A percentile compares a stretch with the other conserved stretches of the same genome.
phyloP scores from a whole-genome alignment of 2,888 invertebrate species.

The Diaphora mendica region DNA sequence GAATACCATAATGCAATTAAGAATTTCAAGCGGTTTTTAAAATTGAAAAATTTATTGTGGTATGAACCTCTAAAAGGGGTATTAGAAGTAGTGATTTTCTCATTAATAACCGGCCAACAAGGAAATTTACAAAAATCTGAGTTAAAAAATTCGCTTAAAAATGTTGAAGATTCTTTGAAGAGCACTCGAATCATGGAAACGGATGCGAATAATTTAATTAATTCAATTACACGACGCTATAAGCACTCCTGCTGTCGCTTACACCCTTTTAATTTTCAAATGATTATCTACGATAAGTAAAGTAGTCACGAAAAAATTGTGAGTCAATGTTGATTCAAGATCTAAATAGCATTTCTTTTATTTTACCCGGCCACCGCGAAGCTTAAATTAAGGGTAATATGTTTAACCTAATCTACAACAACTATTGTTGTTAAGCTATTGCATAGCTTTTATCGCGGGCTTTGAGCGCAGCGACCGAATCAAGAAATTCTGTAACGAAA shows the following conservation, averaged over 20 bases:
- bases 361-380: too few species aligned
- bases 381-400: too few species aligned
- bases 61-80: neutral
- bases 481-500: too few species aligned
- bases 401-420: too few species aligned
- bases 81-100: conserved; percentile 6
- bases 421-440: too few species aligned
- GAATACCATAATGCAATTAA: neutral
- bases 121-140: conserved; percentile 28
- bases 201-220: conserved; percentile 58
- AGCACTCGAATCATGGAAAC: conserved; percentile 37
- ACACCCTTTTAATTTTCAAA: neutral
- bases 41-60: too few species aligned
- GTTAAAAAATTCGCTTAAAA: conserved; percentile 27
- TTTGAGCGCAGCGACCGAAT: too few species aligned
- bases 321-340: too few species aligned
- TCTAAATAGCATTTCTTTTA: too few species aligned
- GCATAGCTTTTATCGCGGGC: too few species aligned
- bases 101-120: conserved; percentile 12
- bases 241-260: conserved; percentile 10
- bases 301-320: too few species aligned
- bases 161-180: conserved; percentile 29
- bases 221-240: conserved; percentile 48
- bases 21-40: neutral
- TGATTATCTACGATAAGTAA: neutral